Evolutionary conservation across 2,797 vertebrate species (phyloP).

Genomic region (Gila robusta): DNA sequence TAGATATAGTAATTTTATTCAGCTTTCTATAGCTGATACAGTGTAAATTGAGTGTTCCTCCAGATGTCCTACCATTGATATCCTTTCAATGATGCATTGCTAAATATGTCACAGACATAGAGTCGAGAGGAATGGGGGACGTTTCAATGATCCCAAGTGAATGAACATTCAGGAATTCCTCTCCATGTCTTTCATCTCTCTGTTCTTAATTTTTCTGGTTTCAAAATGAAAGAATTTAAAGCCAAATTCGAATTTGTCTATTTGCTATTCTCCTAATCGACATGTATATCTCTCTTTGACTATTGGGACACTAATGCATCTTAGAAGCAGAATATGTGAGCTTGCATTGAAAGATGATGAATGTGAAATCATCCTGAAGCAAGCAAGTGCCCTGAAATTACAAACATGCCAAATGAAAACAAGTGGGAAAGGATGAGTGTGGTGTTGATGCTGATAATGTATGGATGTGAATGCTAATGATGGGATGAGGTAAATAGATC

Average conservation of each 20-base stretch:
- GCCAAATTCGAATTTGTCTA: constrained; percentile 24
- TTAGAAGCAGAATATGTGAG: constrained; percentile 68
- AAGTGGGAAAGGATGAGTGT: constrained; percentile 47
- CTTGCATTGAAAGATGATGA: constrained; percentile 77
- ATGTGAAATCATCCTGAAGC: constrained; percentile 65
- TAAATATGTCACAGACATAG: not conserved
- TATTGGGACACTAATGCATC: constrained; percentile 71
- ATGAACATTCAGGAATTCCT: constrained; percentile 5
- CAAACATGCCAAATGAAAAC: constrained; percentile 64
- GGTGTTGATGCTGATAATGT: constrained; percentile 42
- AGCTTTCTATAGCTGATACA: constrained; percentile 9
- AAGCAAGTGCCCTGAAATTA: constrained; percentile 65
- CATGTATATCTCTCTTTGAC: constrained; percentile 76
- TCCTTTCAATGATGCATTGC: constrained; percentile 14
- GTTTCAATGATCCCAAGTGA: not conserved
- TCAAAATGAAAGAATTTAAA: constrained; percentile 2
- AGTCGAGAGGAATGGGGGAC: not conserved
- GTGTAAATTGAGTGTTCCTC: not conserved
- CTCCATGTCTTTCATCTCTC: not conserved
- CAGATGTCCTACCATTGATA: not conserved
- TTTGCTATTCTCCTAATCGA: constrained; percentile 70
- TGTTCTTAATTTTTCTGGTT: not conserved
- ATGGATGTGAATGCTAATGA: constrained; percentile 52
- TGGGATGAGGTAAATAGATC: constrained; percentile 26
- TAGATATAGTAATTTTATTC: not conserved